These are phyloP conservation scores for Netta rufina DNA, from an alignment of 2,797 vertebrate species.

Conservation along the genomic window DNA sequence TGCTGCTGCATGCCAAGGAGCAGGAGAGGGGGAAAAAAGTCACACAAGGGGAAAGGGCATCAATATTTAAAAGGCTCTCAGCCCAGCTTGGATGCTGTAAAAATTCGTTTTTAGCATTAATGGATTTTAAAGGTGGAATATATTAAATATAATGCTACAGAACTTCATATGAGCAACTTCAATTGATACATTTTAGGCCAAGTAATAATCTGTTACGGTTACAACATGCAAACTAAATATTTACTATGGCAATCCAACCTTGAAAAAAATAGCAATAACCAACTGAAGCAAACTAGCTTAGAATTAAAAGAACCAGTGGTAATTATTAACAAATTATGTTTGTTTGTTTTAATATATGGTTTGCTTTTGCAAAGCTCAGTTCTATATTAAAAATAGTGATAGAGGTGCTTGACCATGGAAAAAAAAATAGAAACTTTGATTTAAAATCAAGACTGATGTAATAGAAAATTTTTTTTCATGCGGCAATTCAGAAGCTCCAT, in stretches of 20 bases:
- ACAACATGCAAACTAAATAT: background rate
- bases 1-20: slow-evolving; percentile 36
- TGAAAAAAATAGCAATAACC: background rate
- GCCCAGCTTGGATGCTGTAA: slow-evolving; percentile 13
- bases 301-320: background rate
- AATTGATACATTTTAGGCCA: background rate
- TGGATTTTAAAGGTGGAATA: slow-evolving; percentile 35
- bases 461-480: background rate
- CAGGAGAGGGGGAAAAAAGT: background rate
- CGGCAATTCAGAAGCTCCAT: background rate
- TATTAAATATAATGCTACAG: slow-evolving; percentile 39
- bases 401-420: background rate
- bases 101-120: slow-evolving; percentile 57
- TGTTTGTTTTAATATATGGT: background rate
- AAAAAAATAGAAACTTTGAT: background rate
- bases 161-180: background rate
- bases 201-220: background rate
- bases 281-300: background rate
- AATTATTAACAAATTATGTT: background rate
- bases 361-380: background rate
- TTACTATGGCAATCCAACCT: background rate
- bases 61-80: slow-evolving; percentile 43
- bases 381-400: background rate
- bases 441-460: background rate
- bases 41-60: background rate